These are phyloP conservation scores for Hyles euphorbiae DNA, from an alignment of 1,140 invertebrate species.

Conservation along the genomic window DNA sequence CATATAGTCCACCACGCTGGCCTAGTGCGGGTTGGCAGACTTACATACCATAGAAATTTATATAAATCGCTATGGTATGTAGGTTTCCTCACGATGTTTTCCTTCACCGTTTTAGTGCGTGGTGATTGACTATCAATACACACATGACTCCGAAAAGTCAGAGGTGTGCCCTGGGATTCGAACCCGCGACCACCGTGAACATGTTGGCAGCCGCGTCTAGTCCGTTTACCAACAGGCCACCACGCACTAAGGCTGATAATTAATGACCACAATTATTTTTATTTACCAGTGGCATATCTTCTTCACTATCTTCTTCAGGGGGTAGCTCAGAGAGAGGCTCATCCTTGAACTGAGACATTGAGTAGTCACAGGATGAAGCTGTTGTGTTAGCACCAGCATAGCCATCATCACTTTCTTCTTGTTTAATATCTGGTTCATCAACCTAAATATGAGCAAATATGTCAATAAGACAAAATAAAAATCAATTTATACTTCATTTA, in stretches of 20 bases:
- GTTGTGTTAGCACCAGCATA: conserved; percentile 64
- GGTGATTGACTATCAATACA: too few relatives aligned
- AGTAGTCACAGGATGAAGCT: conserved; percentile 81
- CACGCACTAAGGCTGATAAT: neutral
- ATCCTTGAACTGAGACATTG: conserved; percentile 78
- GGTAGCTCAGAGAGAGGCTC: conserved; percentile 62
- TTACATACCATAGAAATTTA: too few relatives aligned
- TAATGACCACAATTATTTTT: neutral
- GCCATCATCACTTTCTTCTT: conserved; percentile 60
- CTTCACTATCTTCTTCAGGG: conserved; percentile 79
- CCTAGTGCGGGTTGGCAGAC: too few relatives aligned
- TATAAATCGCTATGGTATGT: too few relatives aligned
- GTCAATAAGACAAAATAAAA: neutral
- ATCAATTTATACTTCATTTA: neutral
- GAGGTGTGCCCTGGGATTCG: too few relatives aligned
- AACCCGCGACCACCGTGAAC: too few relatives aligned
- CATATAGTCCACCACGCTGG: too few relatives aligned
- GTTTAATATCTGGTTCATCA: conserved; percentile 36
- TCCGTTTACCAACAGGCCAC: too few relatives aligned
- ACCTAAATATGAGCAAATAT: conserved; percentile 15
- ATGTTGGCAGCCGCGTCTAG: too few relatives aligned
- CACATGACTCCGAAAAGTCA: too few relatives aligned
- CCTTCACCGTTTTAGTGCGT: too few relatives aligned
- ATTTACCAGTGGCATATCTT: conserved; percentile 81
- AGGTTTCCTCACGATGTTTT: too few relatives aligned